phyloP scores from a whole-genome alignment of 1,140 invertebrate species.

The Cataglyphis hispanica region DNA sequence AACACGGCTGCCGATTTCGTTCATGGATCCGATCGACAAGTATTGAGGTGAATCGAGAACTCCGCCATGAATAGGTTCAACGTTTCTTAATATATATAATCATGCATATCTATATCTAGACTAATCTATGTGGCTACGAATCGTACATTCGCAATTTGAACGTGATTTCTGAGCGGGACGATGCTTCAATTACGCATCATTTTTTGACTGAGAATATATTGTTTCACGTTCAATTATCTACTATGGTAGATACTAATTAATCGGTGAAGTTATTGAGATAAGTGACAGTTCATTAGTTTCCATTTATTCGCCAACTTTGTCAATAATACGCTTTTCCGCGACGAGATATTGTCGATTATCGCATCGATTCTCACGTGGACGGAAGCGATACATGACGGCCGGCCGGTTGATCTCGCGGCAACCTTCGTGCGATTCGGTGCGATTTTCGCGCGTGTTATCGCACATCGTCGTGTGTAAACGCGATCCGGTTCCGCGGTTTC shows the following conservation, averaged over 20 bases:
- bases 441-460: neutral
- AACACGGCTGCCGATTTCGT: neutral
- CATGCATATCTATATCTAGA: neutral
- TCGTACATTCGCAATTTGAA: conserved; percentile 19
- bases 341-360: neutral
- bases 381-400: neutral
- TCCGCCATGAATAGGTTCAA: neutral
- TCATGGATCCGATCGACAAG: neutral
- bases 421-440: neutral
- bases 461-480: neutral
- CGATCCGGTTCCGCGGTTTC: neutral
- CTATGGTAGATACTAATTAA: neutral
- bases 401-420: neutral
- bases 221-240: neutral
- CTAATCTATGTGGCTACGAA: neutral
- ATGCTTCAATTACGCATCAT: neutral
- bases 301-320: neutral
- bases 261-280: neutral
- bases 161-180: neutral
- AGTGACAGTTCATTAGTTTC: neutral
- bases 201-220: neutral
- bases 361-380: neutral
- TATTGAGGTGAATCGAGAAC: no score
- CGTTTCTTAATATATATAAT: neutral
- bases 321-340: neutral